Conservation (phyloP, 2,888 invertebrate species). For the Coleophora deauratella region DNA sequence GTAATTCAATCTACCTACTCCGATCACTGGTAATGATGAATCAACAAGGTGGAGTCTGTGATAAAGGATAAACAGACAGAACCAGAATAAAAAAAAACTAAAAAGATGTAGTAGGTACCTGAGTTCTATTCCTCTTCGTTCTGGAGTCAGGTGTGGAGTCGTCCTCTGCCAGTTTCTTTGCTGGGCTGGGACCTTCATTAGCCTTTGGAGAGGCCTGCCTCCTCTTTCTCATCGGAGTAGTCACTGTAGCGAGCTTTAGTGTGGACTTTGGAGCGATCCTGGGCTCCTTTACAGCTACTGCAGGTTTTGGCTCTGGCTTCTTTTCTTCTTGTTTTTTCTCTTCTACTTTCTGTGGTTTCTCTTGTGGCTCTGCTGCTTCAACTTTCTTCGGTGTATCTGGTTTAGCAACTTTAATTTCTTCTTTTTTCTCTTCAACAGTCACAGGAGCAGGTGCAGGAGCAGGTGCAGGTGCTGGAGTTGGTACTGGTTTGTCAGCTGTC, state of each 20-base stretch:
- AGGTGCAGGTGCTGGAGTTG: too few species aligned
- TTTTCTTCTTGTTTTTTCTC: conserved; percentile 44
- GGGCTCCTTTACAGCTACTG: conserved; percentile 34
- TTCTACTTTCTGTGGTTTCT: conserved; percentile 35
- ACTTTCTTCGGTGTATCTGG: conserved; percentile 14
- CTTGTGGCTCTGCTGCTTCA: background rate
- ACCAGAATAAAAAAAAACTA: too few species aligned
- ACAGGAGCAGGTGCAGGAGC: too few species aligned
- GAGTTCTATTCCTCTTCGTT: conserved; percentile 60
- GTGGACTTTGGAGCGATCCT: conserved; percentile 62
- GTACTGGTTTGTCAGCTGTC: conserved; percentile 27
- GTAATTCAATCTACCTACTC: too few species aligned
- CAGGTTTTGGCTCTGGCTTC: conserved; percentile 28
- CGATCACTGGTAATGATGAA: too few species aligned
- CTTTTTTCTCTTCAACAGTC: conserved; percentile 33
- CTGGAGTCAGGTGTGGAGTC: conserved; percentile 55
- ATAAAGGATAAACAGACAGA: too few species aligned
- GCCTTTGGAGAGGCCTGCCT: conserved; percentile 64
- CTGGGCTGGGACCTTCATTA: conserved; percentile 41
- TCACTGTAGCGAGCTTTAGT: conserved; percentile 70
- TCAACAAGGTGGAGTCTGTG: too few species aligned
- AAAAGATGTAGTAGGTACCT: conserved; percentile 48
- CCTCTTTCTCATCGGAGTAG: conserved; percentile 70
- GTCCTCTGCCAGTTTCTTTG: conserved; percentile 49
- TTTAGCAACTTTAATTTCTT: conserved; percentile 22